Evolutionary conservation across 2,888 invertebrate species (phyloP).

Genomic region (Andrena praecox): DNA sequence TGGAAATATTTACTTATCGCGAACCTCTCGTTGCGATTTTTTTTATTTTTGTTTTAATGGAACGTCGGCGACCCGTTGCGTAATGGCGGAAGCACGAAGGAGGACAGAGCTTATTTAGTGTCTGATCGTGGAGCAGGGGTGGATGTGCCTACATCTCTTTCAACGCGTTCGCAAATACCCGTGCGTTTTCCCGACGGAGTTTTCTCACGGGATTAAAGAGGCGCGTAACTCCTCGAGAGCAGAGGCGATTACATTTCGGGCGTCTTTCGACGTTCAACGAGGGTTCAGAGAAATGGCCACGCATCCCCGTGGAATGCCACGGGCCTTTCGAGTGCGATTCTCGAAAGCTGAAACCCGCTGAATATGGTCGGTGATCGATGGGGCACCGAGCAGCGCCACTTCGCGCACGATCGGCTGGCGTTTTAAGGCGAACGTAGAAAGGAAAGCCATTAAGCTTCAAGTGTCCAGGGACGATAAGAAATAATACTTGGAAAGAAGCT

Average conservation of each 20-base stretch:
- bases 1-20: too few species aligned
- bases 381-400: conserved; percentile 15
- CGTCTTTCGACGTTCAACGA: neutral
- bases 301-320: conserved; percentile 11
- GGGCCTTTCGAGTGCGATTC: conserved; percentile 16
- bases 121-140: neutral
- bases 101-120: neutral
- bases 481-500: conserved; percentile 4
- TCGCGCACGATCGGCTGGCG: conserved; percentile 2
- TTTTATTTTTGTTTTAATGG: neutral
- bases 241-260: conserved; percentile 9
- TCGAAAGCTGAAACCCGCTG: conserved; percentile 20
- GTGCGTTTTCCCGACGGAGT: neutral
- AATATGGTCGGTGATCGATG: conserved; percentile 14
- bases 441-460: conserved; percentile 1
- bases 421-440: conserved; percentile 9
- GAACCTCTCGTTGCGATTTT: too few species aligned
- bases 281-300: neutral
- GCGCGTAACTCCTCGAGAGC: conserved; percentile 8
- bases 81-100: neutral
- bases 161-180: neutral
- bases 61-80: conserved; percentile 4
- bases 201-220: neutral
- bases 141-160: neutral
- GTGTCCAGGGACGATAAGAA: conserved; percentile 4